A percentile compares a stretch with the other conserved stretches of the same genome.
These are phyloP conservation scores for Oreocharis arfaki DNA, from an alignment of 2,113 vertebrate genomes.

Conservation along the genomic window DNA sequence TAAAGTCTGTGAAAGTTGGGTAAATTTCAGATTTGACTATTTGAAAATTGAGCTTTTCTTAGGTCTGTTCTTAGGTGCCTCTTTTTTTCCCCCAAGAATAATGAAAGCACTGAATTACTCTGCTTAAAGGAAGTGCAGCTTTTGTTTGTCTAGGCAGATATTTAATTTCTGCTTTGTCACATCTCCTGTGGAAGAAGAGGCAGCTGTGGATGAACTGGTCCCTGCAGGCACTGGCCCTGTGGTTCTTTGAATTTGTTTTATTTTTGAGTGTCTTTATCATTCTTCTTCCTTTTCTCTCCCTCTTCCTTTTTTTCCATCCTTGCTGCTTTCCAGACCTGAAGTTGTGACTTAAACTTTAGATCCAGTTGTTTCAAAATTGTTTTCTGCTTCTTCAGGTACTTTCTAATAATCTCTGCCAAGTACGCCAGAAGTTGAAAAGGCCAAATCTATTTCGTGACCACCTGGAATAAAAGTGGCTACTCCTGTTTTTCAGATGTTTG, in stretches of 20 bases:
- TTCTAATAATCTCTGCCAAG: background rate
- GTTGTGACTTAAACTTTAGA: background rate
- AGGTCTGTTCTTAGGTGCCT: background rate
- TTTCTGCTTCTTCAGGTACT: background rate
- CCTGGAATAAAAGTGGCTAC: conserved; percentile 44
- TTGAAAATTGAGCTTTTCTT: background rate
- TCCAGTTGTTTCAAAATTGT: background rate
- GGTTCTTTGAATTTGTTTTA: background rate
- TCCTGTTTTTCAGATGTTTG: conserved; percentile 15
- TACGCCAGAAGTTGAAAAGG: conserved; percentile 2
- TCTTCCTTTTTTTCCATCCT: background rate
- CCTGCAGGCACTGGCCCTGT: background rate
- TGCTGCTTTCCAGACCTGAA: background rate
- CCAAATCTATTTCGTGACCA: conserved; percentile 19
- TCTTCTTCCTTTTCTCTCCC: background rate
- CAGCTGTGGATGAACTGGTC: background rate
- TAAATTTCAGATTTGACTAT: background rate
- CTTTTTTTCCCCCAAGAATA: accelerated
- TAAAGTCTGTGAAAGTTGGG: accelerated
- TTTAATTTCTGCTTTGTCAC: background rate
- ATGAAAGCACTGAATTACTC: background rate
- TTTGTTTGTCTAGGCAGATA: background rate
- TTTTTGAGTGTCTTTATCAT: background rate
- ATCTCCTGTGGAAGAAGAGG: background rate
- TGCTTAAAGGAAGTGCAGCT: background rate